A percentile compares a stretch with the other conserved stretches of the same genome.
Evolutionary conservation across 2,113 vertebrate species (phyloP).

Genomic region (Meleagris gallopavo): DNA sequence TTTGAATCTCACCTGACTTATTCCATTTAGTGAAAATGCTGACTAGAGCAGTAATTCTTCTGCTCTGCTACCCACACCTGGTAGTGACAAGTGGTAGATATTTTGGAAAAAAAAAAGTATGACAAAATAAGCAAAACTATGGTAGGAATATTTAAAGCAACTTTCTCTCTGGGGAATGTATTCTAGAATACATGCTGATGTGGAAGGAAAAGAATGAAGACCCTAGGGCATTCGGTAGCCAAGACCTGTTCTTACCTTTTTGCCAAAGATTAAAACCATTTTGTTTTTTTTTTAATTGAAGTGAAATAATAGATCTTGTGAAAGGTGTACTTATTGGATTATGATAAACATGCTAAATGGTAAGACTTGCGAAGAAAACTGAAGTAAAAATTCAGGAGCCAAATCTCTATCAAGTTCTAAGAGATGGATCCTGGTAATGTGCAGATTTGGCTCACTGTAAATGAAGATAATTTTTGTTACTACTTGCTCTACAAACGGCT

Average conservation of each 20-base stretch:
- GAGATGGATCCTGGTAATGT: neutral
- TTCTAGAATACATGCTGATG: neutral
- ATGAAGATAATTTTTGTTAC: neutral
- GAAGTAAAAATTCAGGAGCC: neutral
- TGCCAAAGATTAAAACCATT: neutral
- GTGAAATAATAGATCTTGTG: neutral
- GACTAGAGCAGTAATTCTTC: neutral
- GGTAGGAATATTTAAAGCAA: neutral
- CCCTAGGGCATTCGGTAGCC: accelerated
- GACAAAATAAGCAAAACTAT: neutral
- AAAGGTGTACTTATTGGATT: accelerated
- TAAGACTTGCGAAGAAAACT: neutral
- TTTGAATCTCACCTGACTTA: slow-evolving; percentile 19
- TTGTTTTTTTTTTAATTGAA: neutral
- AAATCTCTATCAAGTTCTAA: neutral
- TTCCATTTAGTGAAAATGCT: neutral
- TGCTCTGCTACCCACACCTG: slow-evolving; percentile 5
- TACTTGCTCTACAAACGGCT: neutral
- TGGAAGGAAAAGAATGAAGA: neutral
- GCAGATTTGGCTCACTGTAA: neutral
- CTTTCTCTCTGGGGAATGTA: neutral
- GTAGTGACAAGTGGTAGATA: neutral
- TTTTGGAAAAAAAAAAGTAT: neutral
- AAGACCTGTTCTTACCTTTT: neutral
- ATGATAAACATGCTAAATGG: neutral